These are phyloP conservation scores for Pao palembangensis DNA, from an alignment of 2,113 vertebrate species.

Conservation along the genomic window DNA sequence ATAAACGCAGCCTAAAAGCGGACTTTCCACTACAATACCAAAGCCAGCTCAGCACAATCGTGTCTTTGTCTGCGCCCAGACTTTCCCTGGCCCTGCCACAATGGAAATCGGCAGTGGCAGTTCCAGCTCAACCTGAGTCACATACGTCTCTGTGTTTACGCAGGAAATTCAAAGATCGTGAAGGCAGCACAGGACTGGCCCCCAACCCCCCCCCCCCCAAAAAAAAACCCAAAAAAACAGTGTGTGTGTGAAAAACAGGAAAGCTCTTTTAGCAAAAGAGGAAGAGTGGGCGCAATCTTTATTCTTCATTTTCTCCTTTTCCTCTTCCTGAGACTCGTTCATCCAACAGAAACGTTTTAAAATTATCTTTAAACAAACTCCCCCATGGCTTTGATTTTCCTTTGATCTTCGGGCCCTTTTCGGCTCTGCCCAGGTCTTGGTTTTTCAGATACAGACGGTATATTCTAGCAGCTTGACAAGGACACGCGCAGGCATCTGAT, in stretches of 20 bases:
- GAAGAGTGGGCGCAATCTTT: conserved; percentile 8
- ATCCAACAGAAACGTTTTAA: too few relatives aligned
- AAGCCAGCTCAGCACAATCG: not conserved
- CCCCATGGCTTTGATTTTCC: too few relatives aligned
- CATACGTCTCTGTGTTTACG: not conserved
- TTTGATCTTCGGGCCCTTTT: too few relatives aligned
- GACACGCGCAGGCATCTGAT: conserved; percentile 4
- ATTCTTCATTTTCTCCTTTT: not conserved
- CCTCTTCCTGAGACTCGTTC: not conserved
- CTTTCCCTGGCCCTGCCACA: not conserved
- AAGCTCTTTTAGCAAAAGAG: conserved; percentile 17
- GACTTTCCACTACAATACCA: not conserved
- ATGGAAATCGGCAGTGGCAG: not conserved
- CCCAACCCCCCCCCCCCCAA: too few relatives aligned
- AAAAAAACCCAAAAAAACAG: conserved; percentile 9
- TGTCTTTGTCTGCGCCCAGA: not conserved
- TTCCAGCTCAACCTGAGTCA: conserved; percentile 1
- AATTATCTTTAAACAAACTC: too few relatives aligned
- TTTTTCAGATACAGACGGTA: conserved; percentile 37
- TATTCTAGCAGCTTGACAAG: conserved; percentile 22
- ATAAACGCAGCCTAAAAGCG: not conserved
- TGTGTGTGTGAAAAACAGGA: conserved; percentile 7
- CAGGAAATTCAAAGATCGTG: not conserved
- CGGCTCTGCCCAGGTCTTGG: not conserved
- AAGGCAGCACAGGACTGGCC: not conserved